Evolutionary conservation across 37 sponge, comb jelly and placozoan species (phyloP), one percentile per base, ranked within the genome.

Genomic region (Agelas oroides): DNA sequence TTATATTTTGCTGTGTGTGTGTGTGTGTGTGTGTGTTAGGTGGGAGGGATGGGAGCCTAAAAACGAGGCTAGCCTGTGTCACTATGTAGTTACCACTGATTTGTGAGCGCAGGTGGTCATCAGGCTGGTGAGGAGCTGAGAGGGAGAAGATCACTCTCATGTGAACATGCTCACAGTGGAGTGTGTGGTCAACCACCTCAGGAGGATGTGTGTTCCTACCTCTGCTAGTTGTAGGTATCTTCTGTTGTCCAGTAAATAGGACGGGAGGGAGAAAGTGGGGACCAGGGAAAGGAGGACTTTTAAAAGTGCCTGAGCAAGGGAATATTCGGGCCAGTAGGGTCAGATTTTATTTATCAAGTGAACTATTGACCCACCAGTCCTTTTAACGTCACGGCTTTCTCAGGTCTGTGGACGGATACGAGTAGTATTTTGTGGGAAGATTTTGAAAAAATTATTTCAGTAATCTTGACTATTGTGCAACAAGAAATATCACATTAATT

Each of bases 91-190:
- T 40, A 86, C 87, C 39, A 72, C 30, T 31, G 46, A 36, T 39
- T 86, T 79, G 35, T 77, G 73, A 28, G 41, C 55, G n/a, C 79
- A 71, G 21, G 41, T 39, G 16, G 46, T 63, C 73, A 79, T 86
- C 59, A 77, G 30, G 41, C 41, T 60, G 31, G 55, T 38, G 23
- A 86, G 72, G 6, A 57, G 21, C 80, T 86, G 76, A 27, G 76
- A 25, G 27, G 32, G 30, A 81, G 53, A 70, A 20, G 38, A 57
- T 39, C 27, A 73, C 24, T 53, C 32, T 31, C 39, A 25, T 6
- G 21, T 53, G 14, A 19, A 25, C 28, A 28, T 72, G 21, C 37
- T 20, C 36, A 31, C 20, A 27, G n/a, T 46, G 46, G 3, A 12
- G 46, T 46, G n/a, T n/a, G n/a, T n/a, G n/a, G n/a, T n/a, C n/a